These are phyloP conservation scores for Toxostoma redivivum DNA, from an alignment of 2,113 vertebrate species.

Conservation along the genomic window DNA sequence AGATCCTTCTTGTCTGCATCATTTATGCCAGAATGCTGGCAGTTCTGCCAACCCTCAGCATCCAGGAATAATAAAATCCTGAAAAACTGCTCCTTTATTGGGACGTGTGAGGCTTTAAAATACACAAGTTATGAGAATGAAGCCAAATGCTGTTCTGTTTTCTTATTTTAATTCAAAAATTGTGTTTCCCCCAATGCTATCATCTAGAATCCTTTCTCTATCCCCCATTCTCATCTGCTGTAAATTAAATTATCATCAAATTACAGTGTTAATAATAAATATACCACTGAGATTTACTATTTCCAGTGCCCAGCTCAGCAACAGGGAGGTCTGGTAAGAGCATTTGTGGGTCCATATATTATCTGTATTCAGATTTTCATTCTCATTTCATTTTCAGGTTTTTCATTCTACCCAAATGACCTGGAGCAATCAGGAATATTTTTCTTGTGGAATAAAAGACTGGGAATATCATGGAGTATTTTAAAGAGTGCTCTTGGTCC, in stretches of 20 bases:
- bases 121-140: background rate
- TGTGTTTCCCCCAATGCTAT: background rate
- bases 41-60: background rate
- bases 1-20: background rate
- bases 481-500: background rate
- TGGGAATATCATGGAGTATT: background rate
- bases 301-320: background rate
- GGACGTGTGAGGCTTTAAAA: background rate
- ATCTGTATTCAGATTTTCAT: background rate
- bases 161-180: background rate
- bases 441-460: background rate
- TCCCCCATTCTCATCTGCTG: background rate
- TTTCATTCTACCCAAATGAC: too few species aligned
- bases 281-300: background rate
- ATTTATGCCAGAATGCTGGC: background rate
- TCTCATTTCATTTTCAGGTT: too few species aligned
- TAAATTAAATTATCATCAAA: background rate
- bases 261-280: background rate
- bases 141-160: background rate
- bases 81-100: background rate
- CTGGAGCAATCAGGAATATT: background rate
- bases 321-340: background rate
- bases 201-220: background rate
- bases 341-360: background rate
- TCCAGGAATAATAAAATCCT: background rate